Evolutionary conservation across 1,140 invertebrate genomes (phyloP), one percentile per base, ranked within the genome.

Genomic region (Pogonomyrmex barbatus): DNA sequence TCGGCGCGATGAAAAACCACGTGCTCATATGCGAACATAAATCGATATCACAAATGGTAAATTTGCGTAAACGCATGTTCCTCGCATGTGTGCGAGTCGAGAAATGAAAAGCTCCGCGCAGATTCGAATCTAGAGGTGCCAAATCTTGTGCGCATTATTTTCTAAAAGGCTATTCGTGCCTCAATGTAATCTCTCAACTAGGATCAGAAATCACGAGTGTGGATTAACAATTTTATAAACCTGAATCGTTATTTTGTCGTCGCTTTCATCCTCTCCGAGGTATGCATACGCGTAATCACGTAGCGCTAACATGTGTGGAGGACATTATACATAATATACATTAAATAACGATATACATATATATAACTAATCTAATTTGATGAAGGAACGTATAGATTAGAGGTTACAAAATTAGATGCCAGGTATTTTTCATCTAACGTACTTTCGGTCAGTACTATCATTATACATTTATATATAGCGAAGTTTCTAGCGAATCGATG

Each of bases 31-130:
- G 30, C 87, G 86, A 93, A 93, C 77, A 24, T 24, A 24, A 24
- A 87, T 91, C 92, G 92, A 87, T 93, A 93, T 93, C 92, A 93
- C 92, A 93, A 91, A 90, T 85, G 88, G 86, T 86, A 85, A 89
- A 73, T 85, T 87, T 90, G 5, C 24, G 17, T 73, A 56, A 52
- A n/a, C 30, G 17, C 42, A 1, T 24, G 17, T 70, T 63, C 62
- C 50, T n/a, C 67, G 24, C 24, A 50, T 39, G 36, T 39, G 45
- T 73, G 30, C 8, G 45, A 86, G 39, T 24, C 3, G 24, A 60
- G 50, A 60, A 54, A 84, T 9, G 17, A 50, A 70, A 86, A 39
- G 50, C 47, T 52, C 4, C 33, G 56, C 62, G n/a, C 36, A 60
- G 54, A 73, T 36, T 88, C 33, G 42, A 52, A 54, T 54, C 60